A percentile compares a stretch with the other conserved stretches of the same genome.
phyloP scores from a whole-genome alignment of 2,113 vertebrate genomes.

The Aphelocoma coerulescens region DNA sequence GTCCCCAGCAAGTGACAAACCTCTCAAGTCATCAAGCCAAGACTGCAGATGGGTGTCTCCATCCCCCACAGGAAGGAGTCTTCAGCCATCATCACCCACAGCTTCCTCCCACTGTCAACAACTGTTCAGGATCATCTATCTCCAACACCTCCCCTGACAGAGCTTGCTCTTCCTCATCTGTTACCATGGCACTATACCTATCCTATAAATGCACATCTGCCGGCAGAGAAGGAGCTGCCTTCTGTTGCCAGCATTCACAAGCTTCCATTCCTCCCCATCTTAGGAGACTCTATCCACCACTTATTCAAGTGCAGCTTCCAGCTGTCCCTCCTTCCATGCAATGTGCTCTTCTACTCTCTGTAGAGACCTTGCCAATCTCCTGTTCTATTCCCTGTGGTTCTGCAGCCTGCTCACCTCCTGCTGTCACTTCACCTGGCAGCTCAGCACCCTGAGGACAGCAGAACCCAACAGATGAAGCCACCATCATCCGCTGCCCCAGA shows the following conservation, averaged over 20 bases:
- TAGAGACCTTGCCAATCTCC: not conserved
- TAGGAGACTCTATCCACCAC: not conserved
- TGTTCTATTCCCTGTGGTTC: not conserved
- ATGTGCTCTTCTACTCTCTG: not conserved
- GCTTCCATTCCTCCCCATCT: not conserved
- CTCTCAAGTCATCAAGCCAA: not conserved
- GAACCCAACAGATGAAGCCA: not conserved
- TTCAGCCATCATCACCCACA: not conserved
- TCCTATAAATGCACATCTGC: slow-evolving; percentile 1
- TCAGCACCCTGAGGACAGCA: not conserved
- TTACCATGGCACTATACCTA: slow-evolving; percentile 19
- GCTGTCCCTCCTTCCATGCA: not conserved
- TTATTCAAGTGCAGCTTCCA: not conserved
- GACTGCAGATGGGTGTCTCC: not conserved
- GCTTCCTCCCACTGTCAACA: not conserved
- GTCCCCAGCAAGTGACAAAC: not conserved
- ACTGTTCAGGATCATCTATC: not conserved
- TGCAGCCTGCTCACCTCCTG: not conserved
- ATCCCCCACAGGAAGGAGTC: not conserved
- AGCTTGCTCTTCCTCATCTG: not conserved
- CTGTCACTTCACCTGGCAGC: not conserved
- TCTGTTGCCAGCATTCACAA: not conserved
- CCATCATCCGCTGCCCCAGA: not conserved
- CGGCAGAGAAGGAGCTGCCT: not conserved
- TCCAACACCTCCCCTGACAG: not conserved